Base-by-base conservation (phyloP, 2,797 vertebrate genomes). In the Danio jaintianensis region DNA sequence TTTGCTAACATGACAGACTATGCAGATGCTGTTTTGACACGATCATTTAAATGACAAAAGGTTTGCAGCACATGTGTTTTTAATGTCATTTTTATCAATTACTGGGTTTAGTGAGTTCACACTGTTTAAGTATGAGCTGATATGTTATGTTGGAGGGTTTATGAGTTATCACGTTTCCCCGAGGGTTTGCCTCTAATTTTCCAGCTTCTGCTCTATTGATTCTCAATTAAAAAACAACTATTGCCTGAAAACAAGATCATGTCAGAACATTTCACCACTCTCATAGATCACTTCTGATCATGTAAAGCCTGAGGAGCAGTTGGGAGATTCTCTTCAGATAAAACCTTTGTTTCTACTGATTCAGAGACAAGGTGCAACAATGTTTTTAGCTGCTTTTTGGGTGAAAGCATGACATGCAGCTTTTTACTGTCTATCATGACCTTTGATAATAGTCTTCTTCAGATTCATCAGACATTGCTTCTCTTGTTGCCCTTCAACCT, bases 201-300 rank as follows among this genome's bases (percentile, higher is more conserved):
- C 67, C 71, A 47, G 72, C 78, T 63, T 86, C 67, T 82, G 77
- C 85, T 82, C 85, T 59, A 63, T 84, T 84, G 85, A 78, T 78
- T 84, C 82, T 69, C 80, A 86, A 86, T 86, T 84, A 86, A 74
- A 80, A 58, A 55, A 72, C 79, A 83, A 80, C 53, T 66, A 74
- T 58, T 36, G 76, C 67, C 78, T 56, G 75, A 80, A 81, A 81
- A 72, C 50, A 71, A 53, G 63, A 79, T 43, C 52, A 55, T 68
- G 80, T 82, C 50, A 77, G 77, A 76, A 68, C 75, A 50, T 66
- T 71, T 79, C 36, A 38, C 20, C 62, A 62, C 66, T 73, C 63
- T 77, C 59, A 70, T 47, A 16, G 43, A 73, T 62, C 36, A 68
- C 42, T 7, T 61, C 13, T 79, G 50, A 58, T 58, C 53, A 67